These are phyloP conservation scores for Druon quercuslanigerum DNA, from an alignment of 1,140 invertebrate genomes.

Conservation along the genomic window DNA sequence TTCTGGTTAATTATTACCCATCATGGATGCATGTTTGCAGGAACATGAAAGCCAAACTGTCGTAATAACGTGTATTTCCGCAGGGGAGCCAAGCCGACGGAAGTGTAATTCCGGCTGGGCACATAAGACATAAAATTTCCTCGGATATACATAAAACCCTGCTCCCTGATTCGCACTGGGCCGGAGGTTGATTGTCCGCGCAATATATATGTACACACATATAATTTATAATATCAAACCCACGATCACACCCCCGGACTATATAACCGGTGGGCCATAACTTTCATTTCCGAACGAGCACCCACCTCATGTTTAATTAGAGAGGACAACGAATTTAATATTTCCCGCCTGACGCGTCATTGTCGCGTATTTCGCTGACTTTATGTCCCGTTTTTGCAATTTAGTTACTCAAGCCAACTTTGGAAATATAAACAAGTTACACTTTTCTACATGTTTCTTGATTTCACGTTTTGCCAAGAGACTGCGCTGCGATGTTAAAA, in stretches of 20 bases:
- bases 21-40: not conserved
- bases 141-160: constrained; percentile 20
- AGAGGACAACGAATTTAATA: constrained; percentile 43
- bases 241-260: not conserved
- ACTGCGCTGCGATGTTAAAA: too few species aligned
- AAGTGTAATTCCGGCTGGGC: constrained; percentile 19
- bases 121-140: constrained; percentile 29
- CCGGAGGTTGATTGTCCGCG: constrained; percentile 17
- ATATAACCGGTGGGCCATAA: not conserved
- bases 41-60: not conserved
- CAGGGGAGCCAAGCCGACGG: constrained; percentile 17
- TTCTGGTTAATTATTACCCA: not conserved
- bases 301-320: constrained; percentile 43
- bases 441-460: too few species aligned
- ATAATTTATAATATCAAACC: constrained; percentile 22
- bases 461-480: too few species aligned
- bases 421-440: not conserved
- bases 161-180: not conserved
- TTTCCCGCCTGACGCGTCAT: constrained; percentile 22
- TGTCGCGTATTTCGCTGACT: constrained; percentile 1
- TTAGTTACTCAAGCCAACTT: too few species aligned
- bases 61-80: constrained; percentile 23
- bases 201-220: constrained; percentile 11
- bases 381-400: not conserved
- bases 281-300: constrained; percentile 35